Evolutionary conservation across 37 sponge, comb jelly and placozoan species (phyloP), one percentile per base, ranked within the genome.

Genomic region (Tethya wilhelma): DNA sequence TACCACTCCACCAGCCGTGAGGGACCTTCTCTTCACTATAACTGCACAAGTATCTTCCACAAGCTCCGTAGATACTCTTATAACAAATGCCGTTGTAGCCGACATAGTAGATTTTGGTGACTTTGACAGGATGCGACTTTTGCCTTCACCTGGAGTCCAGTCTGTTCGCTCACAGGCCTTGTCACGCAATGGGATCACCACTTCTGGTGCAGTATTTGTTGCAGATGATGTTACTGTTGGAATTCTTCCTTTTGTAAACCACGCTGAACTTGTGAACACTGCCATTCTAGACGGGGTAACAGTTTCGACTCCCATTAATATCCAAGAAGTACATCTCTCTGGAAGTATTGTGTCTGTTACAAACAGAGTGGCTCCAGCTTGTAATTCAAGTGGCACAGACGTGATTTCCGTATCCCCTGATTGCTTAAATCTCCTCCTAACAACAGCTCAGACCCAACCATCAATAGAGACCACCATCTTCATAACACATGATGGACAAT

Each of bases 201-300:
- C 44, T 12, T 39, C 60, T 36, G 90, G 84, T 20, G 39, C 25
- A 17, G 49, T 89, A 19, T 89, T 42, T 60, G 77, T 89, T 9
- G 62, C 64, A 9, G 58, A 28, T 68, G 79, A 84, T 28, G 37
- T 26, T 26, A 36, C 80, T 37, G 32, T 78, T 33, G 90, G 79
- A 22, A 26, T 89, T 11, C 59, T 89, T 9, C 66, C 79, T 14
- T 71, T 79, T 55, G 43, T 86, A 7, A 32, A 64, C 23, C 57
- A 53, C 19, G 36, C 79, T 31, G 85, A 89, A 25, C 32, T 89
- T 0, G 56, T 92, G 57, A 92, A 92, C 69, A 92, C 93, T 14
- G 93, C 92, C 14, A 29, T 71, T 8, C 78, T 91, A 22, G 78
- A 66, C 71, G 79, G 79, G 26, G 44, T 39, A 4, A 36, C 38